phyloP scores from a whole-genome alignment of 2,113 vertebrate genomes.

The Chlorocebus sabaeus region DNA sequence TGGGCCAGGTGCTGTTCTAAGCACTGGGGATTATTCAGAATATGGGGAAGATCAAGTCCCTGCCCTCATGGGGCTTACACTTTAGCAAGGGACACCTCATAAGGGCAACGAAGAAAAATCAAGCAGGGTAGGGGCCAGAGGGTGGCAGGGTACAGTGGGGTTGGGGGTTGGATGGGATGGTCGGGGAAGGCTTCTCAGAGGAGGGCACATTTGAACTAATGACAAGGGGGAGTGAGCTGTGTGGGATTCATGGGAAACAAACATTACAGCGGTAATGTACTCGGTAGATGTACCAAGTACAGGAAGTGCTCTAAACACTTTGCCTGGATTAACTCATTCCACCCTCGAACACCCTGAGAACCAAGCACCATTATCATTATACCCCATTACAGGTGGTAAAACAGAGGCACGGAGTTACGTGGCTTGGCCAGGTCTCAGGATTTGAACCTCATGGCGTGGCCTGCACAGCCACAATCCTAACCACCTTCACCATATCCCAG shows the following conservation, averaged over 20 bases:
- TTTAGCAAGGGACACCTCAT: neutral
- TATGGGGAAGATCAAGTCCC: neutral
- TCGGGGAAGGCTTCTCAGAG: neutral
- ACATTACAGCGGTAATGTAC: neutral
- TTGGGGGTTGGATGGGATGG: accelerated
- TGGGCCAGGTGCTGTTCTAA: neutral
- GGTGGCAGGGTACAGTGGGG: neutral
- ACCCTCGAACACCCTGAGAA: neutral
- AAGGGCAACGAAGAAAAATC: neutral
- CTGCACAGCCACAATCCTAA: neutral
- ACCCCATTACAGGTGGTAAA: neutral
- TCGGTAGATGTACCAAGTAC: neutral
- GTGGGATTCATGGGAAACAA: neutral
- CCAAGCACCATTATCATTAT: neutral
- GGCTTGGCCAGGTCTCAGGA: neutral
- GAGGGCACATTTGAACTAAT: neutral
- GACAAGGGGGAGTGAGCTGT: neutral
- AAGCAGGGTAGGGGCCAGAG: neutral
- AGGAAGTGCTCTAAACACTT: neutral
- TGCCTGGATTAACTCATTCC: neutral
- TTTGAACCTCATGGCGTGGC: neutral
- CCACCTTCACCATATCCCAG: neutral
- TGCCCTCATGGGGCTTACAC: neutral
- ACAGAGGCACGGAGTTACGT: neutral
- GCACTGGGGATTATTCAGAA: neutral